These are phyloP conservation scores for Scomber scombrus DNA, from an alignment of 2,113 vertebrate species.

Conservation along the genomic window DNA sequence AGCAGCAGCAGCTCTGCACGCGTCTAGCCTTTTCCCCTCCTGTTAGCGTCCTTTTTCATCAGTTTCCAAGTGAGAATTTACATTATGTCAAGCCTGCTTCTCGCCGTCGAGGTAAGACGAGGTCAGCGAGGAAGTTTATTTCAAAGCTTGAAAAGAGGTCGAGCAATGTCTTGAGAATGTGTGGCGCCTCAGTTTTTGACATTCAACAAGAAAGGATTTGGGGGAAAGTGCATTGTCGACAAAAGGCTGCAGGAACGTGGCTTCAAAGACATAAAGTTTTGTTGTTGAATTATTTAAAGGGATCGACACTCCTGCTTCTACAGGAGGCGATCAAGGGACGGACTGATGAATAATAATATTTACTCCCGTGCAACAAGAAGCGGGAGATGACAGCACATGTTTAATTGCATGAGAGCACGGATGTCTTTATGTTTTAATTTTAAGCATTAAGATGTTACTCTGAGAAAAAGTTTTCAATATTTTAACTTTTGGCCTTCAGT, in stretches of 20 bases:
- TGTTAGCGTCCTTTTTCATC: slow-evolving; percentile 71
- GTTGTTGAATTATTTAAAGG: slow-evolving; percentile 77
- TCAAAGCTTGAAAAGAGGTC: slow-evolving; percentile 68
- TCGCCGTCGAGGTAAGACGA: slow-evolving; percentile 34
- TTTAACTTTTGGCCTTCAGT: too few relatives aligned
- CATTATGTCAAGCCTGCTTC: slow-evolving; percentile 48
- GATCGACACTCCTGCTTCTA: slow-evolving; percentile 58
- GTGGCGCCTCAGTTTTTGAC: slow-evolving; percentile 15
- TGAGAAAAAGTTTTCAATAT: too few relatives aligned
- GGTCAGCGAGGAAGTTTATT: slow-evolving; percentile 60
- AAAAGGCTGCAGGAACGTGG: slow-evolving; percentile 30
- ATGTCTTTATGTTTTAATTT: too few relatives aligned
- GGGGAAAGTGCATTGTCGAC: slow-evolving; percentile 64
- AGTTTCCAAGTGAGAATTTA: slow-evolving; percentile 49
- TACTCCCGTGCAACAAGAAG: not conserved
- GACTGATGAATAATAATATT: slow-evolving; percentile 41
- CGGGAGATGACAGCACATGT: not conserved
- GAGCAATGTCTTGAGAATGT: slow-evolving; percentile 3
- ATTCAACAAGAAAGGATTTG: slow-evolving; percentile 31
- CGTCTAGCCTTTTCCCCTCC: slow-evolving; percentile 53
- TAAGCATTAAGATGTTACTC: too few relatives aligned
- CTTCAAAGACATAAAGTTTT: slow-evolving; percentile 77
- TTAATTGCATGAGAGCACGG: too few relatives aligned
- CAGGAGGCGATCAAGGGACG: slow-evolving; percentile 34
- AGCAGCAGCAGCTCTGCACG: slow-evolving; percentile 62